phyloP scores from a whole-genome alignment of 2,113 vertebrate species.

The Saiga tatarica region DNA sequence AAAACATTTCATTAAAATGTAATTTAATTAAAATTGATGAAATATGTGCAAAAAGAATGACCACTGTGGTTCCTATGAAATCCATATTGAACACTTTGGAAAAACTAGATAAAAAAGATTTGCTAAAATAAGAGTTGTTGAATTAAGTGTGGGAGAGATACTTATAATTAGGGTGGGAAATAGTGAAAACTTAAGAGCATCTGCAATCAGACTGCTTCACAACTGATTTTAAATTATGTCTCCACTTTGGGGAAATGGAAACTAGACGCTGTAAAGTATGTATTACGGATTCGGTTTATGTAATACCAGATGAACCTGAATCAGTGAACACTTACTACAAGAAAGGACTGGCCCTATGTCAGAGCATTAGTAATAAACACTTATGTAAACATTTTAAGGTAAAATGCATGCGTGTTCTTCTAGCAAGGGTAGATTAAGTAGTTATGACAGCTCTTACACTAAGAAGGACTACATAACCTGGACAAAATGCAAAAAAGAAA shows the following conservation, averaged over 20 bases:
- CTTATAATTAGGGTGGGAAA: background rate
- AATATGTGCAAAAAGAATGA: background rate
- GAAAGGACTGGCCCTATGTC: background rate
- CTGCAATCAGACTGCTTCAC: background rate
- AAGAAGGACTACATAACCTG: background rate
- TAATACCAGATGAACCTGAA: background rate
- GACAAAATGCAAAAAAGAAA: background rate
- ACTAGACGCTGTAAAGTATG: background rate
- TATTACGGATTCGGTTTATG: background rate
- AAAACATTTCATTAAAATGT: constrained; percentile 5
- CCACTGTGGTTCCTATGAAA: background rate
- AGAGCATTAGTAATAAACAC: background rate
- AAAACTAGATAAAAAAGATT: background rate
- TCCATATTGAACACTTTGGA: background rate
- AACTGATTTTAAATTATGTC: background rate
- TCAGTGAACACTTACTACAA: background rate
- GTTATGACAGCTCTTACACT: background rate
- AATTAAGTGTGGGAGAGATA: background rate
- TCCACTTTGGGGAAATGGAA: background rate
- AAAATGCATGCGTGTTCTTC: background rate
- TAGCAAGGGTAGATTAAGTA: background rate
- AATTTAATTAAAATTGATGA: background rate
- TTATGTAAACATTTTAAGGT: background rate
- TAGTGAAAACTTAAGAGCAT: background rate
- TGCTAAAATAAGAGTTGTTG: background rate